Evolutionary conservation across 2,797 vertebrate species (phyloP).

Genomic region (Acipenser oxyrinchus): DNA sequence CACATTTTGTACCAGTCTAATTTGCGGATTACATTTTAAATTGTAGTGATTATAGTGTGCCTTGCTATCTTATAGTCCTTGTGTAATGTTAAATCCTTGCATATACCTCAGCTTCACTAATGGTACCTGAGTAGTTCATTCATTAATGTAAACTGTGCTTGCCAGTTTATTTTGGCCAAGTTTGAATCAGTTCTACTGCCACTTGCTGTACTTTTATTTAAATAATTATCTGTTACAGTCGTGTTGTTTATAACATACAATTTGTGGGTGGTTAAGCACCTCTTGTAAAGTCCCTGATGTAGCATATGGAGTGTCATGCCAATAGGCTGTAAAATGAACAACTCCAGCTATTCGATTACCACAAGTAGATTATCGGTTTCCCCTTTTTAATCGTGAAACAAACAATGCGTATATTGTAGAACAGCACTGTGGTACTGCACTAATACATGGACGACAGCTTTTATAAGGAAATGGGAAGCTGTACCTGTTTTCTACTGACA

Average conservation of each 20-base stretch:
- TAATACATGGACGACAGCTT: no score
- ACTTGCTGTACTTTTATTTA: not conserved
- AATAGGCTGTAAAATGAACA: conserved; percentile 10
- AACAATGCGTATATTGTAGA: not conserved
- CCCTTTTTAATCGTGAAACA: not conserved
- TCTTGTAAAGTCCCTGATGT: conserved; percentile 14
- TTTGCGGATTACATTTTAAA: conserved; percentile 6
- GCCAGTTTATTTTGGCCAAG: conserved; percentile 1
- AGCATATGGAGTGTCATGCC: conserved; percentile 7
- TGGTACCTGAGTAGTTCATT: not conserved
- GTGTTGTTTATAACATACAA: conserved; percentile 9
- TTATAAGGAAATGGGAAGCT: no score
- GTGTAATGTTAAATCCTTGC: not conserved
- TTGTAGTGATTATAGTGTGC: not conserved
- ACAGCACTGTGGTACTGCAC: not conserved
- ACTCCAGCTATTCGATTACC: conserved; percentile 1
- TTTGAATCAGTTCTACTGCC: not conserved
- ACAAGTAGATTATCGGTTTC: not conserved
- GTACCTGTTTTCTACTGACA: no score
- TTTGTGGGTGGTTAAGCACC: conserved; percentile 13
- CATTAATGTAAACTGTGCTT: not conserved
- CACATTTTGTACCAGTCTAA: not conserved
- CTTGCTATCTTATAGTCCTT: no score
- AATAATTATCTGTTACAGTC: not conserved
- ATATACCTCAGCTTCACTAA: not conserved